These are phyloP conservation scores for Tetrapedia diversipes DNA, from an alignment of 2,888 invertebrate species.

Conservation along the genomic window DNA sequence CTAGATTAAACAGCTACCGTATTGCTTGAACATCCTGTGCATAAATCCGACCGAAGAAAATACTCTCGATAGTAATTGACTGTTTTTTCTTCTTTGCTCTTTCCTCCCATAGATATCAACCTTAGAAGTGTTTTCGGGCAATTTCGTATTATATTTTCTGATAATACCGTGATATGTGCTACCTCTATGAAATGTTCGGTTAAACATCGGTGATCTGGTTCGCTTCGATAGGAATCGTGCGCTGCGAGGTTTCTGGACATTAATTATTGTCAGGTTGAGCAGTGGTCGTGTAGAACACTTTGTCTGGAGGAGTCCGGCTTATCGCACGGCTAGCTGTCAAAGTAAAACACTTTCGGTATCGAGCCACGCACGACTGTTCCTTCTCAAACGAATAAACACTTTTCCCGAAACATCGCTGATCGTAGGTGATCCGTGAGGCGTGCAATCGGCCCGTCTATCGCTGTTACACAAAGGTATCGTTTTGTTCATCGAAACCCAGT, in stretches of 20 bases:
- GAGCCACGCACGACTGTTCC: neutral
- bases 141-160: neutral
- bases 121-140: no score
- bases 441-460: no score
- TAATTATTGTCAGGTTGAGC: constrained; percentile 65
- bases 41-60: neutral
- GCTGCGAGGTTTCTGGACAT: constrained; percentile 15
- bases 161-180: neutral
- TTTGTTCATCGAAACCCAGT: neutral
- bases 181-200: neutral
- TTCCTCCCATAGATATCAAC: no score
- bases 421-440: no score
- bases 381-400: neutral
- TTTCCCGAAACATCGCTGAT: no score
- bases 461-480: neutral
- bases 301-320: neutral
- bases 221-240: neutral
- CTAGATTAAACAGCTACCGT: neutral
- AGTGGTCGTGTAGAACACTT: constrained; percentile 35
- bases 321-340: neutral
- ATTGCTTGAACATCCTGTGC: neutral
- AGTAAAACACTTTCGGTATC: constrained; percentile 11
- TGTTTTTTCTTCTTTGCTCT: neutral
- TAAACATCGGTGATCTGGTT: neutral
- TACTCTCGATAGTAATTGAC: constrained; percentile 7